Evolutionary conservation across 2,888 invertebrate species (phyloP), one percentile per base, ranked within the genome.

Genomic region (Asteroscopus sphinx): DNA sequence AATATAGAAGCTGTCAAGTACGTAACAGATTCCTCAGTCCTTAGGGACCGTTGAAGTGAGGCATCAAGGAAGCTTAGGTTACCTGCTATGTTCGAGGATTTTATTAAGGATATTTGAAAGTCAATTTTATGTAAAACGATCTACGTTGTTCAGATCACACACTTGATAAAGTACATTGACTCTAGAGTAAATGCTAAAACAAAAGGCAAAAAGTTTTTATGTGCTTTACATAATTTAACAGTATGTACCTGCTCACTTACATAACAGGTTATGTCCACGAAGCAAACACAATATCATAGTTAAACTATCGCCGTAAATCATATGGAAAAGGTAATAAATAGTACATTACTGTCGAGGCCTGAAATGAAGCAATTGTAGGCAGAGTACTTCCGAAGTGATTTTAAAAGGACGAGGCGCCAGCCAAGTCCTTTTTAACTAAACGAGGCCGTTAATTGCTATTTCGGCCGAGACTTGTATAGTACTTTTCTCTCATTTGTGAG

Each of bases 21-120:
- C 37, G 69, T 72, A 66, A 76, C 71, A 70, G 68, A 72, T 68
- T 68, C 61, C 12, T 68, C 68, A 51, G 64, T 69, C 75, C 76
- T 49, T n/a, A 5, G 57, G 65, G 74, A 66, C 66, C 42, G 55
- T 46, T 40, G 28, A 6, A 53, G 55, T 54, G 48, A 60, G 58
- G 51, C 47, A 63, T 67, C 53, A 56, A 45, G 41, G 60, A 66
- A 73, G 12, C 58, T 63, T 72, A 55, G 13, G 16, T 16, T 48
- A 44, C 35, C 32, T 48, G 12, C 15, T 6, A 45, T 17, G 2
- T 45, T 60, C 13, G 21, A 30, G 44, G 32, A 26, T 15, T 7
- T 55, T 40, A 26, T 42, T 37, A 35, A 42, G 16, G 30, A 33
- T 49, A 41, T 52, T 32, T 62, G 17, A 52, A 44, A 44, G 40